Percentiles rank a stretch among this genome's conserved stretches.
Evolutionary conservation across 2,888 invertebrate genomes (phyloP).

Genomic region (Sturmia bella): DNA sequence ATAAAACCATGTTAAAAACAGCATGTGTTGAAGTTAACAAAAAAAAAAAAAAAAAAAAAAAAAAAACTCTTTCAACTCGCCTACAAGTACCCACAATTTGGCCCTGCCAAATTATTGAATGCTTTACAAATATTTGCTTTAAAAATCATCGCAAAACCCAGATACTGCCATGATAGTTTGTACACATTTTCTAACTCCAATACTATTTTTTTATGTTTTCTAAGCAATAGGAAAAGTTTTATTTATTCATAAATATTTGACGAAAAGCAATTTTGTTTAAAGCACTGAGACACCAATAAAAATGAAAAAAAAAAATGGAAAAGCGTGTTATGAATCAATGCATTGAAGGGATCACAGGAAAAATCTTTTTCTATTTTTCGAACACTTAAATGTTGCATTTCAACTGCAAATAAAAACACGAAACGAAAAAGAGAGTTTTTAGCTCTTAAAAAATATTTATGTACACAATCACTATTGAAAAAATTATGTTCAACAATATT

Average conservation of each 20-base stretch:
- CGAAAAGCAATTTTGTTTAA: conserved; percentile 40
- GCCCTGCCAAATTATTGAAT: neutral
- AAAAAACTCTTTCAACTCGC: neutral
- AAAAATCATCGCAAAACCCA: conserved; percentile 1
- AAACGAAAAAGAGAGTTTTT: too few species aligned
- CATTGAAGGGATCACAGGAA: neutral
- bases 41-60: neutral
- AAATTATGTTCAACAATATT: too few species aligned
- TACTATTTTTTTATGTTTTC: neutral
- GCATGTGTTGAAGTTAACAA: too few species aligned
- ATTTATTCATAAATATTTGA: conserved; percentile 42
- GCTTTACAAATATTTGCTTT: conserved; percentile 14
- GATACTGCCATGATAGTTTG: conserved; percentile 7
- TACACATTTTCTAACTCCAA: neutral
- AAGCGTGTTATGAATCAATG: conserved; percentile 22
- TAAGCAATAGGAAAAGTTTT: neutral
- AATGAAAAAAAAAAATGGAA: conserved; percentile 11
- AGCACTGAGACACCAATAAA: conserved; percentile 6
- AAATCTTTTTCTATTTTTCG: conserved; percentile 8
- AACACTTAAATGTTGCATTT: neutral
- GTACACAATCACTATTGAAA: too few species aligned
- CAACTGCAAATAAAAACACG: neutral
- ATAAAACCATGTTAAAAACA: too few species aligned
- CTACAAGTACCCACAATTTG: neutral
- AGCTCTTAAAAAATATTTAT: too few species aligned